These are phyloP conservation scores for Actinopyga echinites DNA, from an alignment of 53 echinoderm and acorn worm species.

Conservation along the genomic window DNA sequence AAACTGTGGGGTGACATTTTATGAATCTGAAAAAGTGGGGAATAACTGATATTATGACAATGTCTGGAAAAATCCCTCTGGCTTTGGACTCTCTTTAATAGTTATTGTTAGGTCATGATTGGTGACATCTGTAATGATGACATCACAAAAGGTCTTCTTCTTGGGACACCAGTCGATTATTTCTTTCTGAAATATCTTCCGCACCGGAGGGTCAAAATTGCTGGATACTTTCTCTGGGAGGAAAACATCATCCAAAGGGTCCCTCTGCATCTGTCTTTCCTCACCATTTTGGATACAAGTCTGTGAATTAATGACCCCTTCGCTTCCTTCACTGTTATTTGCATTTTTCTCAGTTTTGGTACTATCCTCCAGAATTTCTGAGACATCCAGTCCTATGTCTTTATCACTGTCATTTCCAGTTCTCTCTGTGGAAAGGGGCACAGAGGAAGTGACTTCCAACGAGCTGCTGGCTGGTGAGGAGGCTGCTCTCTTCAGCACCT, in stretches of 20 bases:
- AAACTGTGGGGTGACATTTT: too few species aligned
- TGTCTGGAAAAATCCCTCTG: slow-evolving; percentile 71
- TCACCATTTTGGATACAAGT: neutral
- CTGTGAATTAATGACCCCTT: neutral
- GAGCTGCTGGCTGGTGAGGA: slow-evolving; percentile 7
- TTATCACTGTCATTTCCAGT: slow-evolving; percentile 1
- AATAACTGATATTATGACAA: neutral
- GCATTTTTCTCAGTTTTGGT: neutral
- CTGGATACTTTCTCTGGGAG: neutral
- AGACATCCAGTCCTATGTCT: slow-evolving; percentile 5
- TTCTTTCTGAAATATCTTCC: neutral
- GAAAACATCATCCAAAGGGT: slow-evolving; percentile 31
- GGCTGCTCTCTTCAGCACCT: slow-evolving; percentile 18
- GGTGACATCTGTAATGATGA: slow-evolving; percentile 79
- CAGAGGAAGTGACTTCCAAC: neutral
- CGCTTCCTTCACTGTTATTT: neutral
- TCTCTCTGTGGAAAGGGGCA: neutral
- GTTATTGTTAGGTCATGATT: slow-evolving; percentile 71
- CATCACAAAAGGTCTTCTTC: slow-evolving; percentile 45
- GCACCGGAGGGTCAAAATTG: neutral
- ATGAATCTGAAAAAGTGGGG: too few species aligned
- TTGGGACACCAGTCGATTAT: slow-evolving; percentile 59
- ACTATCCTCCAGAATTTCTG: slow-evolving; percentile 14
- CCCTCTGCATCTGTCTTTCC: neutral
- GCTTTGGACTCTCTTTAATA: slow-evolving; percentile 66